Base-by-base conservation (phyloP, 2,888 invertebrate genomes). In the Campoplex nolae region DNA sequence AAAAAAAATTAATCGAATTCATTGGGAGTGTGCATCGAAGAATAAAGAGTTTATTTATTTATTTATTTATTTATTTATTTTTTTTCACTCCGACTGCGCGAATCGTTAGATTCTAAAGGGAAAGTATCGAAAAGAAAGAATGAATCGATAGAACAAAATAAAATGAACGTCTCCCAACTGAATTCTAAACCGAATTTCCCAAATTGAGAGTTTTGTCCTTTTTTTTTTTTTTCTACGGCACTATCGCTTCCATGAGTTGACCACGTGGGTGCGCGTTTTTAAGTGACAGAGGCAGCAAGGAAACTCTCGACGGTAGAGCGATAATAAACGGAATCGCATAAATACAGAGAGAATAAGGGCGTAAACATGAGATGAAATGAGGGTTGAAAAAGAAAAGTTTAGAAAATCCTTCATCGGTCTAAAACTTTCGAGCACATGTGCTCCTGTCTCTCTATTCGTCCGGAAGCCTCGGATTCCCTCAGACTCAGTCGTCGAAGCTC, bases 351-450 rank as follows among this genome's bases (percentile, higher is more conserved):
- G 56, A 38, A 3, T 48, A 54, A 58, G 67, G 56, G 73, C 35
- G 65, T 56, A 71, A 54, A 75, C 75, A 62, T 51, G 62, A 32
- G 62, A 58, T 3, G 68, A 48, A n/a, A 18, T 45, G 51, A 73
- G 58, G 62, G 78, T 54, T 48, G 73, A 13, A n/a, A n/a, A 58
- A 78, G 77, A 77, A 73, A 86, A 86, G 83, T 86, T 86, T 86
- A 83, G 83, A 51, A 83, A 79, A 83, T 62, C 73, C 78, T 73
- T 73, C 83, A 45, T 73, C 71, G 67, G 67, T 28, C 70, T 56
- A 38, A 32, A 73, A 38, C 65, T 45, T 51, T 38, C 42, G 16
- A 51, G 42, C 85, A 85, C 77, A 58, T 80, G 84, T 45, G 71
- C 81, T 75, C 13, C 16, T 13, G 42, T 23, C 23, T 23, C 48